phyloP scores from a whole-genome alignment of 2,113 vertebrate species.

The Gracilinanus agilis region DNA sequence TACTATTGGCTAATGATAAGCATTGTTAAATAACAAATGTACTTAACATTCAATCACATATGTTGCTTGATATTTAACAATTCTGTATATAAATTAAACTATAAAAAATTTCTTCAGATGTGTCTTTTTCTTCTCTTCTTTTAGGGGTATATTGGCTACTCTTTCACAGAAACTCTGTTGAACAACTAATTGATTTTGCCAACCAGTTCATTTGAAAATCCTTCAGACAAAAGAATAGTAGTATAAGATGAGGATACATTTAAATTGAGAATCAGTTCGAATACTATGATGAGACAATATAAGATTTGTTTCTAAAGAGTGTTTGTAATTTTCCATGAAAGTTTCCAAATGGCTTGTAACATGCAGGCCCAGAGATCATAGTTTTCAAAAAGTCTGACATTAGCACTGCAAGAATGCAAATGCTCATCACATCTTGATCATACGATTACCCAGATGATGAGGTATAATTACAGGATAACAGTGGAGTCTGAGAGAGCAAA shows the following conservation, averaged over 20 bases:
- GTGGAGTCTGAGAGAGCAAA: neutral
- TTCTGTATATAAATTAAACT: neutral
- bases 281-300: neutral
- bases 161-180: neutral
- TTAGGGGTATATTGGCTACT: neutral
- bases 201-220: neutral
- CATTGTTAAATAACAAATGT: neutral
- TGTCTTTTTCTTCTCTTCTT: neutral
- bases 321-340: neutral
- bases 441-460: neutral
- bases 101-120: neutral
- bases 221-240: neutral
- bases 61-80: neutral
- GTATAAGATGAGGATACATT: neutral
- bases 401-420: neutral
- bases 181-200: neutral
- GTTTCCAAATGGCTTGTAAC: neutral
- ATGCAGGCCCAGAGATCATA: neutral
- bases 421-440: neutral
- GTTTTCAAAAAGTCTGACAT: neutral
- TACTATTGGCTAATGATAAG: neutral
- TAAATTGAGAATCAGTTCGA: neutral
- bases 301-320: neutral
- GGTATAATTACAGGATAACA: neutral
- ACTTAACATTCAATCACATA: neutral